phyloP scores from a whole-genome alignment of 1,140 invertebrate genomes.

The Euschistus heros region DNA sequence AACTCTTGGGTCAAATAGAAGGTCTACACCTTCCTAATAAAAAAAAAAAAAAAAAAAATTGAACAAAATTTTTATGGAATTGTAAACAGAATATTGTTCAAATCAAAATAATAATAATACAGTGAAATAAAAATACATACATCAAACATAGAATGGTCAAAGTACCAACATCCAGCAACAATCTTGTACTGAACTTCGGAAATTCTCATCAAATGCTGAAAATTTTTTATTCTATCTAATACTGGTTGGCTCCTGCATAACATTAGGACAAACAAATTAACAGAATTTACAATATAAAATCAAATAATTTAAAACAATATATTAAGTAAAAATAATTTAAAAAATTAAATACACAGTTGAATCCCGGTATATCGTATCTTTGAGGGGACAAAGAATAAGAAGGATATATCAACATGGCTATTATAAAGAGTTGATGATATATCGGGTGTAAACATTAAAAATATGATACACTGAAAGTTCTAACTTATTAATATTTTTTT shows the following conservation, averaged over 20 bases:
- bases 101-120: background rate
- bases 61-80: background rate
- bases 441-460: no score
- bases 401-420: no score
- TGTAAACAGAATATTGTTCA: background rate
- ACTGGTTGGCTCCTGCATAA: background rate
- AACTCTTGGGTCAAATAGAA: background rate
- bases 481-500: no score
- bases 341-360: no score
- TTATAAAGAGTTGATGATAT: no score
- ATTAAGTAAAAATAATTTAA: no score
- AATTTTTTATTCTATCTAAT: slow-evolving; percentile 3
- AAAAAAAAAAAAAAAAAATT: background rate
- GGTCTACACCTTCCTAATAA: background rate
- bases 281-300: background rate
- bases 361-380: no score
- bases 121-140: background rate
- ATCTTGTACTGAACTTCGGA: slow-evolving; percentile 7
- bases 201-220: slow-evolving; percentile 8
- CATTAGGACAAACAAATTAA: background rate
- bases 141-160: slow-evolving; percentile 5
- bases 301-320: background rate
- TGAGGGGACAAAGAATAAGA: no score
- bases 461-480: no score
- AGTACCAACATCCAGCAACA: slow-evolving; percentile 1